A percentile compares a stretch with the other conserved stretches of the same genome.
Evolutionary conservation across 1,140 invertebrate species (phyloP).

Genomic region (Drosophila prosaltans): DNA sequence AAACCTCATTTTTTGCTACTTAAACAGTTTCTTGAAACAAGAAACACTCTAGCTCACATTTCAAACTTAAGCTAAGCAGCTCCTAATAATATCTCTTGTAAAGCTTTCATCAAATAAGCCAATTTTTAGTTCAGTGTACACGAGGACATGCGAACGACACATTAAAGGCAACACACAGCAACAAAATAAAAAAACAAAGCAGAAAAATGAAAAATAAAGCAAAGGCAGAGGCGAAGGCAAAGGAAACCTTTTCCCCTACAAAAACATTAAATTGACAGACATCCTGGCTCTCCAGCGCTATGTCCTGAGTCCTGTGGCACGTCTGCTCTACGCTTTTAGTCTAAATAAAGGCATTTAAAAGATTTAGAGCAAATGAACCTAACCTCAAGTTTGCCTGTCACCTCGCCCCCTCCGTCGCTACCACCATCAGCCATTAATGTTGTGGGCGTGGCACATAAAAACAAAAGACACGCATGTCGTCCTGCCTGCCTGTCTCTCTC

Average conservation of each 20-base stretch:
- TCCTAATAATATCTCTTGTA: no score
- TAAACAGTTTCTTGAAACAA: no score
- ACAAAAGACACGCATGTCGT: constrained; percentile 79
- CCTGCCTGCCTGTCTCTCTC: constrained; percentile 15
- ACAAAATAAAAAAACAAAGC: constrained; percentile 17
- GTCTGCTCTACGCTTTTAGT: constrained; percentile 76
- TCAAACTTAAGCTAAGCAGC: no score
- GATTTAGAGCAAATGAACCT: constrained; percentile 81
- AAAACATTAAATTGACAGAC: constrained; percentile 16
- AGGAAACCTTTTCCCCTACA: constrained; percentile 36
- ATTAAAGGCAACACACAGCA: constrained; percentile 67
- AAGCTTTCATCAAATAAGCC: not conserved
- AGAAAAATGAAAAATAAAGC: constrained; percentile 27
- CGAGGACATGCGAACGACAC: constrained; percentile 76
- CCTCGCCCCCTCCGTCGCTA: not conserved
- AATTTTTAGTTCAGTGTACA: not conserved
- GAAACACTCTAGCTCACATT: no score
- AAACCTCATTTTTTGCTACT: no score
- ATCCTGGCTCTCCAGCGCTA: not conserved
- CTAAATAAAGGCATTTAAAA: constrained; percentile 81
- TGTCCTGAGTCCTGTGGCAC: constrained; percentile 20
- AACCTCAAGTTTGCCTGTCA: constrained; percentile 66
- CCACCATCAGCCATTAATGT: constrained; percentile 54
- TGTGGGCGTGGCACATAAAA: constrained; percentile 68
- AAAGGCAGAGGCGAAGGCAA: not conserved